Base-by-base conservation (phyloP, 2,888 invertebrate species). In the Callimorpha dominula region DNA sequence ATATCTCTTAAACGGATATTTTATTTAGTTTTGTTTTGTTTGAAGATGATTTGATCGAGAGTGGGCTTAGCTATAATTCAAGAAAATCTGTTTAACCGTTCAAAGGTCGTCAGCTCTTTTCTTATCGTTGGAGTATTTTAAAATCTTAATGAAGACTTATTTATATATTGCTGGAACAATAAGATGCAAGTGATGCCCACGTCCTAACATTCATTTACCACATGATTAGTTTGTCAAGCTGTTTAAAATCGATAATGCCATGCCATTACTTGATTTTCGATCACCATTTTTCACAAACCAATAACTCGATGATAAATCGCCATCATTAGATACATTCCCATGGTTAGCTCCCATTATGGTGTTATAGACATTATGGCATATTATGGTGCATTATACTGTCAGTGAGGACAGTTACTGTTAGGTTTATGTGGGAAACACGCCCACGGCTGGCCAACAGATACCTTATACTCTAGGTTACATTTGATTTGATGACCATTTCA, bases 371-470 rank as follows among this genome's bases (percentile, higher is more conserved):
- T 71, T 71, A 74, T 64, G 49, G 57, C 46, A 63, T 68, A 74
- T 74, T 74, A 74, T 62, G 42, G 65, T 14, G 65, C 76, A 85
- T 83, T 85, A 83, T 50, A 68, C 73, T 84, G 83, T 85, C 83
- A 74, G 49, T 70, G 73, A 42, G 31, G 54, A 71, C 68, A 50
- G 50, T 71, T 73, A 67, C 71, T 67, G 71, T 46, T 66, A 64
- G 57, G 62, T 85, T 83, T 83, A 83, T 83, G 85, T 83, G 83
- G 49, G 83, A 83, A 79, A 64, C 52, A 72, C 78, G 75, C 83
- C 81, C 74, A 81, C 79, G 54, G 54, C 49, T 66, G 60, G 14
- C 14, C 65, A 43, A 65, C 14, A 14, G 15, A 20, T 11, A 31
- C 60, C 20, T 57, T 65, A 49, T 65, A n/a, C 65, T 70, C 54